Evolutionary conservation across 2,113 vertebrate genomes (phyloP).

Genomic region (Dryoscopus gambensis): DNA sequence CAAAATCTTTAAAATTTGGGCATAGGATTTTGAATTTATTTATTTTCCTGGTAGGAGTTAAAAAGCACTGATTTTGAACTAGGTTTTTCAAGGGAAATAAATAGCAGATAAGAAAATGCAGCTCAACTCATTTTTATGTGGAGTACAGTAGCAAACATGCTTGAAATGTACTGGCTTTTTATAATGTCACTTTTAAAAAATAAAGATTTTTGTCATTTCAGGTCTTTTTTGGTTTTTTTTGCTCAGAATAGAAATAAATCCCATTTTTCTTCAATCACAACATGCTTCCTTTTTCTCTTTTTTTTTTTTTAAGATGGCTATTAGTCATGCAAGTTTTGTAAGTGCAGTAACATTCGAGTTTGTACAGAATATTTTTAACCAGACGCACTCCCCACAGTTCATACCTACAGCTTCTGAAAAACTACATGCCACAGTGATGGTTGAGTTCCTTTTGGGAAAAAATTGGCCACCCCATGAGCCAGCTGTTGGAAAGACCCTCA

Average conservation of each 20-base stretch:
- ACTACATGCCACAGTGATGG: constrained; percentile 64
- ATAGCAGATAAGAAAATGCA: constrained; percentile 26
- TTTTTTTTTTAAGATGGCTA: constrained; percentile 67
- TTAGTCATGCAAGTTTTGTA: constrained; percentile 88
- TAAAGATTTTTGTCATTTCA: constrained; percentile 78
- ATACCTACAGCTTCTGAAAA: constrained; percentile 67
- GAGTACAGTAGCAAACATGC: constrained; percentile 45
- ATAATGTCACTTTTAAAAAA: constrained; percentile 81
- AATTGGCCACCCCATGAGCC: not conserved
- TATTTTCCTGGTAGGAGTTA: not conserved
- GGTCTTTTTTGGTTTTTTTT: not conserved
- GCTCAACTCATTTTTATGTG: not conserved
- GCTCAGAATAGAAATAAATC: constrained; percentile 80
- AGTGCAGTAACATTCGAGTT: constrained; percentile 87
- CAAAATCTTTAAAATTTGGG: not conserved
- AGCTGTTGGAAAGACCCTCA: constrained; percentile 3
- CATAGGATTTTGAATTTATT: not conserved
- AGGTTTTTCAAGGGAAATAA: constrained; percentile 11
- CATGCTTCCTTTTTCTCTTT: constrained; percentile 74
- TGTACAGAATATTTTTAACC: constrained; percentile 73
- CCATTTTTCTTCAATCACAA: constrained; percentile 75
- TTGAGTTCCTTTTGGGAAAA: constrained; percentile 54
- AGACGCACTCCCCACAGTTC: constrained; percentile 63
- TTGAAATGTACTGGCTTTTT: constrained; percentile 59
- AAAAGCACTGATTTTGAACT: not conserved